These are phyloP conservation scores for Eugnorisma glareosa DNA, from an alignment of 2,888 invertebrate genomes.

Conservation along the genomic window DNA sequence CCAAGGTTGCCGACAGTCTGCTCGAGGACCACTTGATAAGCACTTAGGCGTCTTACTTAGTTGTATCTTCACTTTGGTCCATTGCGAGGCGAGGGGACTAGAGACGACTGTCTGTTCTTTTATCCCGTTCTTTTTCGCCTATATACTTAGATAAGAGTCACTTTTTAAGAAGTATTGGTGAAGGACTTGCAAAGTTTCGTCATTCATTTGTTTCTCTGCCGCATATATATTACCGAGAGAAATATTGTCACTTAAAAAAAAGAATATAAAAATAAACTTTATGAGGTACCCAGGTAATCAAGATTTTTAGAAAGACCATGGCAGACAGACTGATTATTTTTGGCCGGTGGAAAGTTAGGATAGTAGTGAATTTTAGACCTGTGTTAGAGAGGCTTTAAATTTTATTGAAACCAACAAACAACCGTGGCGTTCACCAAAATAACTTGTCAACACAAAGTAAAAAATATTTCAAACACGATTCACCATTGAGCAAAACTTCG, in stretches of 20 bases:
- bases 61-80: constrained; percentile 32
- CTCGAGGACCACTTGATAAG: constrained; percentile 61
- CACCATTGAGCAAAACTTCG: constrained; percentile 25
- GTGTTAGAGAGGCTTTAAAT: not conserved
- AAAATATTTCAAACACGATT: not conserved
- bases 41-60: constrained; percentile 49
- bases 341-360: not conserved
- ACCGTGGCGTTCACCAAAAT: not conserved
- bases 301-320: too few relatives aligned
- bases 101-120: not conserved
- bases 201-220: not conserved
- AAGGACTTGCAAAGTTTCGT: not conserved
- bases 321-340: not conserved
- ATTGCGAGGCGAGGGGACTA: not conserved
- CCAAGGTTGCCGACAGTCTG: constrained; percentile 48
- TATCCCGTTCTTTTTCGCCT: not conserved
- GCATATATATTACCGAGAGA: not conserved
- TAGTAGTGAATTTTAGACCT: not conserved
- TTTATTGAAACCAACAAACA: not conserved
- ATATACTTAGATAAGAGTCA: not conserved
- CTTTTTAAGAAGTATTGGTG: not conserved
- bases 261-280: too few relatives aligned
- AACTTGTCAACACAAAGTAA: not conserved
- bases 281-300: too few relatives aligned
- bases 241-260: too few relatives aligned